Percentiles rank a stretch among this genome's conserved stretches.
These are phyloP conservation scores for Phymastichus coffea DNA, from an alignment of 1,140 invertebrate genomes.

Conservation along the genomic window DNA sequence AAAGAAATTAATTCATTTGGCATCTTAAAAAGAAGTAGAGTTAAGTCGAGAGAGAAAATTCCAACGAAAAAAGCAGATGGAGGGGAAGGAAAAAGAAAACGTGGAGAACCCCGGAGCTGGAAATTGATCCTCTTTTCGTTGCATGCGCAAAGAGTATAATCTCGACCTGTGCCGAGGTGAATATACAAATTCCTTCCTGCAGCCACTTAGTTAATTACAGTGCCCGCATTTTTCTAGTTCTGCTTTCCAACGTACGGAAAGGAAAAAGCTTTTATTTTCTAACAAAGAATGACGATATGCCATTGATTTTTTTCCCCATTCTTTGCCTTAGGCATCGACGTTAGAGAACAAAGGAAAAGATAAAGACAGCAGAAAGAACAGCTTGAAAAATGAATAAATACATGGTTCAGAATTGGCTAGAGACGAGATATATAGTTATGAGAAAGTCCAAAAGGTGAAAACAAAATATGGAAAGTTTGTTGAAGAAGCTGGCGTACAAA, in stretches of 20 bases:
- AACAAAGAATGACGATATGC: not conserved
- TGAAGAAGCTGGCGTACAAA: too few relatives aligned
- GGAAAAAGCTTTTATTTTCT: too few relatives aligned
- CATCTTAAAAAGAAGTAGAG: not conserved
- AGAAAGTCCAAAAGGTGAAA: too few relatives aligned
- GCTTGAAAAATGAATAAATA: conserved; percentile 10
- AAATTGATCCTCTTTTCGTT: not conserved
- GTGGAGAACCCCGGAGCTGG: not conserved
- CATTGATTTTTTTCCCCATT: not conserved
- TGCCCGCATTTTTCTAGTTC: not conserved
- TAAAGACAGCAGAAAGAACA: not conserved
- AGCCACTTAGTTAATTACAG: conserved; percentile 2
- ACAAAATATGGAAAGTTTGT: too few relatives aligned
- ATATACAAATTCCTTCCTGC: not conserved
- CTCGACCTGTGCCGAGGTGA: not conserved
- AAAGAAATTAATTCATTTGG: conserved; percentile 8
- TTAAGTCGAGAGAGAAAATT: not conserved
- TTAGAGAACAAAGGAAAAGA: not conserved
- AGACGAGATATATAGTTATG: too few relatives aligned
- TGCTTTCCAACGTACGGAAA: too few relatives aligned
- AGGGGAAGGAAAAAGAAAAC: not conserved
- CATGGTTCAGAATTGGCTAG: not conserved
- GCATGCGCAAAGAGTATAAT: not conserved
- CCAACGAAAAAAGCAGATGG: not conserved
- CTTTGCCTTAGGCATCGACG: not conserved